phyloP scores from a whole-genome alignment of 1,140 invertebrate genomes.

The Hylaeus anthracinus region DNA sequence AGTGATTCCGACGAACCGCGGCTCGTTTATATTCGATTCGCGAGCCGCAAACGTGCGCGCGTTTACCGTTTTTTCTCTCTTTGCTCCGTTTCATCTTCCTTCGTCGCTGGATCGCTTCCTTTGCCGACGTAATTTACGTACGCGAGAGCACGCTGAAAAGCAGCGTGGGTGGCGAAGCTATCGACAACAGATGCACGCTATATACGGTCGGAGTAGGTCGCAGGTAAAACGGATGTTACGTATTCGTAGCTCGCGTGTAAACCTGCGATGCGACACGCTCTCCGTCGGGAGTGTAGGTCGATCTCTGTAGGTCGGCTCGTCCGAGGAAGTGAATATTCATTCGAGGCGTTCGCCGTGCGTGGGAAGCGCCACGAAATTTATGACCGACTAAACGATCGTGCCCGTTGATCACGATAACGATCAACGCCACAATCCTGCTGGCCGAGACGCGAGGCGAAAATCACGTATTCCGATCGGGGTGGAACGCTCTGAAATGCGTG shows the following conservation, averaged over 20 bases:
- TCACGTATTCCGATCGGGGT: constrained; percentile 7
- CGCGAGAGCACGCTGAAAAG: constrained; percentile 1
- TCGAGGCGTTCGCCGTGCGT: constrained; percentile 32
- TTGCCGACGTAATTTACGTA: constrained; percentile 40
- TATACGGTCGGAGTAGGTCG: constrained; percentile 44
- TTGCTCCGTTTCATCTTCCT: constrained; percentile 2
- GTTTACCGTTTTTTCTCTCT: background rate
- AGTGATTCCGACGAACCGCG: background rate
- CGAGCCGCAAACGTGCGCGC: background rate
- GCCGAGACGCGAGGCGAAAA: constrained; percentile 21
- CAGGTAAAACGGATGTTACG: constrained; percentile 57
- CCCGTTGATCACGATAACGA: constrained; percentile 43
- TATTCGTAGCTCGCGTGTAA: constrained; percentile 33
- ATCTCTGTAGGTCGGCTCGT: constrained; percentile 29
- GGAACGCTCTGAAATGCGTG: background rate
- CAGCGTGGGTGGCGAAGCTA: constrained; percentile 36
- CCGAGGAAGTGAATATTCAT: constrained; percentile 39
- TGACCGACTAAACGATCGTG: constrained; percentile 45
- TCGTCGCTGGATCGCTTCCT: background rate
- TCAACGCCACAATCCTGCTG: background rate
- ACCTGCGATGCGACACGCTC: constrained; percentile 45
- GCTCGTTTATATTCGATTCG: constrained; percentile 31
- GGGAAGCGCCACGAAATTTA: constrained; percentile 46
- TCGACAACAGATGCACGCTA: constrained; percentile 42
- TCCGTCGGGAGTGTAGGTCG: constrained; percentile 38